phyloP scores from a whole-genome alignment of 2,797 vertebrate genomes.

The Percopsis omiscomaycus region DNA sequence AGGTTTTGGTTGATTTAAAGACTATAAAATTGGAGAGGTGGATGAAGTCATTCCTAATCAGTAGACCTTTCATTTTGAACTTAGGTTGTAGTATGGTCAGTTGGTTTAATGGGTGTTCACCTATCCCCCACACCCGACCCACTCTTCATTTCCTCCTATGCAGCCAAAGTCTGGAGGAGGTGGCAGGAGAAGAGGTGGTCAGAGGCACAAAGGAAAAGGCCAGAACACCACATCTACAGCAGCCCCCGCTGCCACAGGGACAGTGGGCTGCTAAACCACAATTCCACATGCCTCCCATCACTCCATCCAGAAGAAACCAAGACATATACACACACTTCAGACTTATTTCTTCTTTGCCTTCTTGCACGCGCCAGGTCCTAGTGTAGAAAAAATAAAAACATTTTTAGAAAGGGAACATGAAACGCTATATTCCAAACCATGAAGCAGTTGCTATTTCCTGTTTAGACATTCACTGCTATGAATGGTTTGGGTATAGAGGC shows the following conservation, averaged over 20 bases:
- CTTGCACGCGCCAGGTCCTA: slow-evolving; percentile 24
- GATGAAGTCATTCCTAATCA: no score
- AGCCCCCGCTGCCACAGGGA: slow-evolving; percentile 60
- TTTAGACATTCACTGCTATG: slow-evolving; percentile 31
- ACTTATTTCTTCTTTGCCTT: slow-evolving; percentile 41
- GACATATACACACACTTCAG: slow-evolving; percentile 18
- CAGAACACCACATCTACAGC: slow-evolving; percentile 67
- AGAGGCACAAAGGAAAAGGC: slow-evolving; percentile 80
- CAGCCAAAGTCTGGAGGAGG: slow-evolving; percentile 80
- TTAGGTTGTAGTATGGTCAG: neutral
- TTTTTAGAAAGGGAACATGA: slow-evolving; percentile 38
- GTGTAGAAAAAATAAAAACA: no score
- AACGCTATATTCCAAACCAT: slow-evolving; percentile 16
- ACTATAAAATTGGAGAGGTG: no score
- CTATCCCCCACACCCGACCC: neutral
- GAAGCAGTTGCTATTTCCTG: slow-evolving; percentile 21
- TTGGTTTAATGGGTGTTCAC: neutral
- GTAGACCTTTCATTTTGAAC: no score
- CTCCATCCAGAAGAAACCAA: slow-evolving; percentile 41
- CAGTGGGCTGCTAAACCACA: slow-evolving; percentile 68
- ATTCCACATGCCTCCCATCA: slow-evolving; percentile 4
- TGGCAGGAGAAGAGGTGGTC: slow-evolving; percentile 78
- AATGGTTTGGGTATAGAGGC: slow-evolving; percentile 15
- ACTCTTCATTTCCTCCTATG: slow-evolving; percentile 4
- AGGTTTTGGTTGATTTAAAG: no score